Percentiles rank a stretch among this genome's conserved stretches.
Evolutionary conservation across 2,888 invertebrate species (phyloP).

Genomic region (Plutella xylostella): DNA sequence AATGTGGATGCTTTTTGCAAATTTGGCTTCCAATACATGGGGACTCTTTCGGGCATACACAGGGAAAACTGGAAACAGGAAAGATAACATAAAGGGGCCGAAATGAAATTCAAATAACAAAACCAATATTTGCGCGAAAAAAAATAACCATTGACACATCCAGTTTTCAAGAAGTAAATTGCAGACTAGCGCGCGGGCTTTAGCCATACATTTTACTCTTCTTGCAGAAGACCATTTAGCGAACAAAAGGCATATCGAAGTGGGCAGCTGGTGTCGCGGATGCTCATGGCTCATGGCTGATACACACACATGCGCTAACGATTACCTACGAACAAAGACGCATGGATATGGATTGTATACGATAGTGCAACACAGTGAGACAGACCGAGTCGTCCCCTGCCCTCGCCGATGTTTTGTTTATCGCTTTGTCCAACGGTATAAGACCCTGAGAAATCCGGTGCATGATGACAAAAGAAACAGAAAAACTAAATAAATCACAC

Average conservation of each 20-base stretch:
- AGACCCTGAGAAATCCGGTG: conserved; percentile 61
- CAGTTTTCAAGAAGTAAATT: no score
- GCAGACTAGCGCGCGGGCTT: no score
- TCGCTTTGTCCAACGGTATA: conserved; percentile 65
- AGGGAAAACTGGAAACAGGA: conserved; percentile 65
- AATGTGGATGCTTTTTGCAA: conserved; percentile 68
- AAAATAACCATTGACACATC: background rate
- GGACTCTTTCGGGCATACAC: conserved; percentile 69
- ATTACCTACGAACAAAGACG: conserved; percentile 44
- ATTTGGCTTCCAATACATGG: conserved; percentile 69
- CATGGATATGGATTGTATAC: conserved; percentile 43
- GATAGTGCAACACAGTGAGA: conserved; percentile 48
- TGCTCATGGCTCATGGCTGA: no score
- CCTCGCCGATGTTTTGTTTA: conserved; percentile 64
- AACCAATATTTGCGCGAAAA: background rate
- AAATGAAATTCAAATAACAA: background rate
- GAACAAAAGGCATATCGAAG: background rate
- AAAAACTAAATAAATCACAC: conserved; percentile 48
- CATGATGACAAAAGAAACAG: conserved; percentile 51
- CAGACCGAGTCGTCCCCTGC: conserved; percentile 64
- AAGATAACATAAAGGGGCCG: conserved; percentile 26
- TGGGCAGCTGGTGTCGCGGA: background rate
- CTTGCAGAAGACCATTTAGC: background rate
- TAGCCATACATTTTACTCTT: no score
- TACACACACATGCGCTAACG: conserved; percentile 37